Evolutionary conservation across 1,140 invertebrate species (phyloP), one percentile per base, ranked within the genome.

Genomic region (Temnothorax curvispinosus): DNA sequence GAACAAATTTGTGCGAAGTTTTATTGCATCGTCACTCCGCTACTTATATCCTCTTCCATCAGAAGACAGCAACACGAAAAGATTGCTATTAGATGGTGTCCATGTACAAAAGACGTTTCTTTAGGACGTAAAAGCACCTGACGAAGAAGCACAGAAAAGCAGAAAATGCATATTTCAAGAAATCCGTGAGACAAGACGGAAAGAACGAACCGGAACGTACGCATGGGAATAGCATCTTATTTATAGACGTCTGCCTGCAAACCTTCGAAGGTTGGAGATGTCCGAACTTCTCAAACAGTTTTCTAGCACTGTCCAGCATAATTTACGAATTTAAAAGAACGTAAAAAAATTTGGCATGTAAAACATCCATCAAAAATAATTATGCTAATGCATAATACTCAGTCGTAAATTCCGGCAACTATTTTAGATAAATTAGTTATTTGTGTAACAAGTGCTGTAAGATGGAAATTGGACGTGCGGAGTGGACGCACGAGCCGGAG

Each of bases 81-180:
- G 89, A 65, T 67, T 75, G 38, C 72, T 58, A 90, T 89, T 90
- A 87, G 76, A 87, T 65, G 38, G 21, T 7, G 50, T 27, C 21
- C 56, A 54, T 60, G 69, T 77, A 71, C 75, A 82, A 87, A 89
- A 86, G 58, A 87, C 72, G 80, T 72, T 89, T 89, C 62, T 82
- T 52, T 77, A 35, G 60, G 11, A 72, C 27, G 62, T 89, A 90
- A 90, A 90, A 75, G 84, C 81, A 87, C 35, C 77, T 62, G 67
- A 62, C 85, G 60, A 72, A 52, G 52, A 84, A 58, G 75, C 38
- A 69, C 82, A 89, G 60, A 90, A 89, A 90, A 89, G 85, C 89
- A 32, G 71, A 71, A 77, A 91, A 87, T 91, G 90, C 77, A 91
- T 91, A 91, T 91, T 91, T 91, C 88, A 91, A 76, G 86, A 91